Evolutionary conservation across 2,113 vertebrate species (phyloP), one percentile per base, ranked within the genome.

Genomic region (Micronycteris hirsuta): DNA sequence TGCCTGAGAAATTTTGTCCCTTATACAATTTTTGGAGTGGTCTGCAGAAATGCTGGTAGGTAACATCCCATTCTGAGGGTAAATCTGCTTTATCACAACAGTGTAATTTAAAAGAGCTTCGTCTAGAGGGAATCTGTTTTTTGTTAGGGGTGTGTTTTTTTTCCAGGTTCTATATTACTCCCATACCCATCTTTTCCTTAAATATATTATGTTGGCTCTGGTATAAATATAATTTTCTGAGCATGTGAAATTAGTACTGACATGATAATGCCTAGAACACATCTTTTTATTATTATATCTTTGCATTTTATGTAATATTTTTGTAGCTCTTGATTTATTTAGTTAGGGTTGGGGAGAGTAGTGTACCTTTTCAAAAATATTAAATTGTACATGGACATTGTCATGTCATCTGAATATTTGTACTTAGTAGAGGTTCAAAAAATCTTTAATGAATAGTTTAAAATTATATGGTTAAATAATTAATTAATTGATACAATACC

Each of bases 21-120:
- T 89, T 49, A 36, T 87, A 6, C 70, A 93, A 68, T 97, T 74
- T 58, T 97, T 96, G 95, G 19, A 0, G 0, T 94, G 92, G 97
- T 96, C 96, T 97, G 90, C 94, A 92, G 96, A 95, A 97, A 91
- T 80, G 31, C 89, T 85, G 87, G n/a, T 68, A 77, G 33, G 24
- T n/a, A 73, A 58, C 67, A 89, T 82, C 19, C 12, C 31, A 43
- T 86, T 89, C 92, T 33, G 65, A 19, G 38, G 92, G n/a, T 81
- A 96, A 76, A 86, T 93, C 84, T 84, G 49, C 43, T 92, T 89
- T 81, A 73, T 68, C 52, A 71, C 38, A 86, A 87, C 14, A 77
- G 28, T 81, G 41, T 93, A 49, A 86, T 81, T 87, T 92, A 20
- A 88, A 76, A 85, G 38, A 92, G 47, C 19, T 90, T 85, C 80